Evolutionary conservation across 2,113 vertebrate species (phyloP), one percentile per base, ranked within the genome.

Genomic region (Pituophis catenifer): DNA sequence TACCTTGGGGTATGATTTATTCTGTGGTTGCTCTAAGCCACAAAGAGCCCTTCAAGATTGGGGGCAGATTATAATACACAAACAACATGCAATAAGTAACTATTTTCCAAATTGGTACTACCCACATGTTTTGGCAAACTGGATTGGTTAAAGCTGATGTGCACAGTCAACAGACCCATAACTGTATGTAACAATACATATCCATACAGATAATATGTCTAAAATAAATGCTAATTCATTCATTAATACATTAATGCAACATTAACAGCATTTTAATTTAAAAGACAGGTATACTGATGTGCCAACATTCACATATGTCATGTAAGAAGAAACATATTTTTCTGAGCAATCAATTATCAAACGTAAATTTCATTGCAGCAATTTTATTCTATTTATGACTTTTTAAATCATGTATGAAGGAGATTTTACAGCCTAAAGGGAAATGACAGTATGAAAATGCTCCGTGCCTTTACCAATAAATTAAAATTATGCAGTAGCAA

Each of bases 381-480:
- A 90, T 91, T 1, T 93, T 24, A 94, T 59, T 92, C 48, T 55
- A 54, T 95, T 94, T 96, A 89, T 93, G 94, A 93, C 75, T 44
- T 81, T 81, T 81, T 81, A 44, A 81, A 81, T 44, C 33, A 90
- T 75, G 85, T 95, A 90, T 57, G 57, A 50, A 95, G 87, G 87
- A 94, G 93, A 91, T 8, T 1, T 59, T 5, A 0, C 52, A 96
- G 93, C 50, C 94, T 91, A 91, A 54, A 33, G 57, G 87, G 93
- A 94, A 96, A 95, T 88, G 62, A 62, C 8, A 0, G 90, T 95
- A 0, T 0, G 33, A 92, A 75, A 95, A 65, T 58, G 92, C 48
- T 89, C 12, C n/a, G 17, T 44, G 33, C 33, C 75, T 94, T 92
- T 93, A 38, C 88, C 95, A 93, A 94, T 94, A 93, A 96, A 96